Conservation (phyloP, 1,140 invertebrate species). For the Drosophila guanche region DNA sequence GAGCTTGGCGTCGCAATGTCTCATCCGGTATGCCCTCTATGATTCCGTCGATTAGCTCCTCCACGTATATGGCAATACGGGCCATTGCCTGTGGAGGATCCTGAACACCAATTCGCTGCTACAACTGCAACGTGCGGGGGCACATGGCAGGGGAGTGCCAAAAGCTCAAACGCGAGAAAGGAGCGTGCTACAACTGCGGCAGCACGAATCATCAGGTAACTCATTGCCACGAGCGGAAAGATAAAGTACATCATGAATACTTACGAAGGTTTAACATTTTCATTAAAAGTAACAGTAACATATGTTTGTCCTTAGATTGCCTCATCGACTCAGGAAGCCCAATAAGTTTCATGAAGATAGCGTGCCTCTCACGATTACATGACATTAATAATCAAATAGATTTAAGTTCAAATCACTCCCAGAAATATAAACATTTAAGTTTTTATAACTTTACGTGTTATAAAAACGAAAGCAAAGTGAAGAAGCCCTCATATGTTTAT, state of each 20-base stretch:
- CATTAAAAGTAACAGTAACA: background rate
- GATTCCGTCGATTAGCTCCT: conserved; percentile 1
- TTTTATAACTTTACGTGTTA: too few species aligned
- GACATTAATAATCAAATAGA: too few species aligned
- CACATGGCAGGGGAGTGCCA: conserved; percentile 6
- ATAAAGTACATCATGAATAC: background rate
- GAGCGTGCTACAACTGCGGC: conserved; percentile 1
- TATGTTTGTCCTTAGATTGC: conserved; percentile 1
- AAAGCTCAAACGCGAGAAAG: conserved; percentile 4
- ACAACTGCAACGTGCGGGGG: background rate
- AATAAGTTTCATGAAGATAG: background rate
- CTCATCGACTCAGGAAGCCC: conserved; percentile 6
- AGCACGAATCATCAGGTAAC: background rate
- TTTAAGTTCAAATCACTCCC: too few species aligned
- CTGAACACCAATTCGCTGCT: background rate
- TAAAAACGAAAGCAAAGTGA: too few species aligned
- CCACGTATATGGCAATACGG: background rate
- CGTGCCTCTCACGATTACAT: background rate
- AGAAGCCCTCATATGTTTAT: too few species aligned
- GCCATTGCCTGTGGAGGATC: too few species aligned
- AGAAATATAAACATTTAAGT: too few species aligned
- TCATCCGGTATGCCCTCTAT: conserved; percentile 3
- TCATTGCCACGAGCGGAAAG: conserved; percentile 5
- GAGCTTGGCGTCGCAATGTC: background rate
- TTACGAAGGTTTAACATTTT: conserved; percentile 1